These are phyloP conservation scores for Anthonomus grandis DNA, from an alignment of 1,140 invertebrate genomes.

Conservation along the genomic window DNA sequence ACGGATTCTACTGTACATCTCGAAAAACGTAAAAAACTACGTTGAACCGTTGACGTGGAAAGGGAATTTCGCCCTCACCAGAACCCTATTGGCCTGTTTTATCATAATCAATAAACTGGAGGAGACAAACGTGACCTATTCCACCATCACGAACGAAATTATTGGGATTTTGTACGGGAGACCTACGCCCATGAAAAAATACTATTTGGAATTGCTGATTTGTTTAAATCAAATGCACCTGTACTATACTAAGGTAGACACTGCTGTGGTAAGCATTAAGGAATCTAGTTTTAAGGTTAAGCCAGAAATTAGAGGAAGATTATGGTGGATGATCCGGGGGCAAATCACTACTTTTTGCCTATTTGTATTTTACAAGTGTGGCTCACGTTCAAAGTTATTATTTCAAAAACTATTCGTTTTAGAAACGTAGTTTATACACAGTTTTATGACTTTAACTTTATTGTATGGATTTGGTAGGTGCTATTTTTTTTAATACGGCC, in stretches of 20 bases:
- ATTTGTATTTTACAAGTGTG: background rate
- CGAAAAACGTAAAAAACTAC: slow-evolving; percentile 18
- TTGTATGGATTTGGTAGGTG: too few relatives aligned
- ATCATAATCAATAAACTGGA: slow-evolving; percentile 31
- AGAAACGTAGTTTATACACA: too few relatives aligned
- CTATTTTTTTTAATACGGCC: too few relatives aligned
- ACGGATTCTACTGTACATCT: slow-evolving; percentile 24
- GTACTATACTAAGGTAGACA: slow-evolving; percentile 11
- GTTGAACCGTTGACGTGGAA: slow-evolving; percentile 18
- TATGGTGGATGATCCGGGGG: too few relatives aligned
- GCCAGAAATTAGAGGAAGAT: too few relatives aligned
- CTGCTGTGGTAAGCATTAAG: slow-evolving; percentile 5
- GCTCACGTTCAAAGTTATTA: too few relatives aligned
- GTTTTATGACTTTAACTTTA: too few relatives aligned
- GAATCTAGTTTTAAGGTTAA: background rate
- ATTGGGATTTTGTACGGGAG: slow-evolving; percentile 27
- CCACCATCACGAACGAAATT: slow-evolving; percentile 27
- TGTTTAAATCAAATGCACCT: slow-evolving; percentile 20
- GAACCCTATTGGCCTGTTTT: slow-evolving; percentile 21
- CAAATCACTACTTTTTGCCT: too few relatives aligned
- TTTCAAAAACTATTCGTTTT: too few relatives aligned
- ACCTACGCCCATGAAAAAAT: slow-evolving; percentile 18
- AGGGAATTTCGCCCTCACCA: slow-evolving; percentile 20
- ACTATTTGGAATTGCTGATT: slow-evolving; percentile 25
- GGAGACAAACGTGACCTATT: slow-evolving; percentile 27